phyloP scores from a whole-genome alignment of 2,888 invertebrate genomes.

The Perdita meconis region DNA sequence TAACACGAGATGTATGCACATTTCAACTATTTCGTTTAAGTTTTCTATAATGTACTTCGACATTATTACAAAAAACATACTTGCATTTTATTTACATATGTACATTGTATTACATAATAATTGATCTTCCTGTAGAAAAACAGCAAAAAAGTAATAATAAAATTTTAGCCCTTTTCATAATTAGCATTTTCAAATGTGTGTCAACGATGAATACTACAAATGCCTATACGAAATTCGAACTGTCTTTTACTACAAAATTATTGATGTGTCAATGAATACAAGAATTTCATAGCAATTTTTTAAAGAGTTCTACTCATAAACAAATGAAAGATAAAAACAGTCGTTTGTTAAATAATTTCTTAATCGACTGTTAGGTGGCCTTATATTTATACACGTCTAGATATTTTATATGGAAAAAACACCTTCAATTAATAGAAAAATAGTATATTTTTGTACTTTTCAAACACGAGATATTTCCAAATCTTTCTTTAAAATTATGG shows the following conservation, averaged over 20 bases:
- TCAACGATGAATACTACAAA: constrained; percentile 20
- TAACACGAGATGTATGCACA: not conserved
- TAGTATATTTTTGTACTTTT: constrained; percentile 57
- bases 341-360: not conserved
- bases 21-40: not conserved
- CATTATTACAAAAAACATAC: constrained; percentile 30
- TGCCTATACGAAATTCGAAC: constrained; percentile 23
- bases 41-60: not conserved
- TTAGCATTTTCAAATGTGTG: not conserved
- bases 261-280: constrained; percentile 1
- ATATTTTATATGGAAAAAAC: constrained; percentile 19
- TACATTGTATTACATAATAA: constrained; percentile 24
- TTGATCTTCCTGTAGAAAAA: constrained; percentile 1
- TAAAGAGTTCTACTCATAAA: not conserved
- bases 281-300: constrained; percentile 1
- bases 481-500: constrained; percentile 25
- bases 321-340: constrained; percentile 1
- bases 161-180: too few species aligned
- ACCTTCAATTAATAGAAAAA: constrained; percentile 46
- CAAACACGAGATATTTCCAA: constrained; percentile 19
- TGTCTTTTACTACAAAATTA: not conserved
- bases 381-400: not conserved
- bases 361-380: constrained; percentile 4
- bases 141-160: too few species aligned
- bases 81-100: constrained; percentile 48